Evolutionary conservation across 2,888 invertebrate species (phyloP).

Genomic region (Cephalotes varians): DNA sequence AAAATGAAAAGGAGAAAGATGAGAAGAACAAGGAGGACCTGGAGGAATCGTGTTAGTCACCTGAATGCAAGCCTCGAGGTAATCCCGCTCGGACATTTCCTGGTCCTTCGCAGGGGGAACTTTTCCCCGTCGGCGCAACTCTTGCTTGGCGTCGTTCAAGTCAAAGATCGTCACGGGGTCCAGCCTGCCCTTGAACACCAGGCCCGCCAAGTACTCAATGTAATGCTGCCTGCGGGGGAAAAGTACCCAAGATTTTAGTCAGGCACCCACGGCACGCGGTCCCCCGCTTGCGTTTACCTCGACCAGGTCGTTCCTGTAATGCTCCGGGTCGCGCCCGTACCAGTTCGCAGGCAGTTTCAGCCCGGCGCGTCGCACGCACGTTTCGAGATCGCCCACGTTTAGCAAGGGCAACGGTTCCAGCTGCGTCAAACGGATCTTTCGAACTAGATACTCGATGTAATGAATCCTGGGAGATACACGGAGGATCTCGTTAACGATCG

Average conservation of each 20-base stretch:
- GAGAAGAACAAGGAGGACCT: conserved; percentile 10
- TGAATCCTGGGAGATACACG: conserved; percentile 89
- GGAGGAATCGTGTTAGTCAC: conserved; percentile 86
- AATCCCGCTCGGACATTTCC: conserved; percentile 94
- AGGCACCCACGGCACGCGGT: conserved; percentile 53
- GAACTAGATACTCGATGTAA: conserved; percentile 95
- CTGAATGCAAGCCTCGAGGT: conserved; percentile 94
- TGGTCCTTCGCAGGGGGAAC: conserved; percentile 93
- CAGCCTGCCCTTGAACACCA: conserved; percentile 93
- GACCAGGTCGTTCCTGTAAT: conserved; percentile 86
- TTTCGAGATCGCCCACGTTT: conserved; percentile 93
- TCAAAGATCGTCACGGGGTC: conserved; percentile 97
- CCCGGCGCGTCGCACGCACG: conserved; percentile 91
- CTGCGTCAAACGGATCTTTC: conserved; percentile 90
- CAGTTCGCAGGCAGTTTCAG: conserved; percentile 91
- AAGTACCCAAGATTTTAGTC: conserved; percentile 84
- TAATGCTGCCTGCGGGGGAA: conserved; percentile 93
- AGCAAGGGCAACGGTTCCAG: conserved; percentile 93
- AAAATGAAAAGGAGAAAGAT: conserved; percentile 16
- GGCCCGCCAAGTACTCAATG: conserved; percentile 97
- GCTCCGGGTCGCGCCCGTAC: conserved; percentile 88
- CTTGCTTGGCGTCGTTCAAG: conserved; percentile 94
- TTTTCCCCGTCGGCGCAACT: conserved; percentile 94
- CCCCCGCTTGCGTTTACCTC: conserved; percentile 84
- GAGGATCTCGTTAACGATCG: conserved; percentile 42